Conservation (phyloP, 2,113 vertebrate species). For the Collichthys lucidus region DNA sequence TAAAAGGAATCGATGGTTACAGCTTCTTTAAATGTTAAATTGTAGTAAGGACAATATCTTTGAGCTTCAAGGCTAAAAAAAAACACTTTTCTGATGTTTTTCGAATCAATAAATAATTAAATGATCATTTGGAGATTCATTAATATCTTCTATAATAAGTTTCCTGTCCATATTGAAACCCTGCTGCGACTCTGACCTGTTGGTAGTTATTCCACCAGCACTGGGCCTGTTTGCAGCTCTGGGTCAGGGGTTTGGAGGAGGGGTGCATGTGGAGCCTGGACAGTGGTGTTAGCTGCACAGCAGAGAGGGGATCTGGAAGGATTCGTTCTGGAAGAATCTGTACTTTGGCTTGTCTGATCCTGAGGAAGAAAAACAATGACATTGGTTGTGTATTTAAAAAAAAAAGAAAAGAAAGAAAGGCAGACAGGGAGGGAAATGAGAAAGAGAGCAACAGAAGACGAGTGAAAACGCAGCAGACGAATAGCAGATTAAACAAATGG, state of each 20-base stretch:
- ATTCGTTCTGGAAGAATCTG: conserved; percentile 96
- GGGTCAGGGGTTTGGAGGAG: conserved; percentile 78
- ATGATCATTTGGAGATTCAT: too few species aligned
- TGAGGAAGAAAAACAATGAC: conserved; percentile 66
- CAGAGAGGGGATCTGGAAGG: conserved; percentile 91
- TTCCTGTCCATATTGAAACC: neutral
- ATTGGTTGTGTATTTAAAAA: too few species aligned
- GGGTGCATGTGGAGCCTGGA: conserved; percentile 86
- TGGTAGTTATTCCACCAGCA: conserved; percentile 91
- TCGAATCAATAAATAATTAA: too few species aligned
- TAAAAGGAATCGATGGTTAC: too few species aligned
- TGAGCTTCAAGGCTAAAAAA: too few species aligned
- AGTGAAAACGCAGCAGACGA: conserved; percentile 19
- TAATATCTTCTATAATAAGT: too few species aligned
- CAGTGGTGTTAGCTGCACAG: conserved; percentile 89
- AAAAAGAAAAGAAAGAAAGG: neutral
- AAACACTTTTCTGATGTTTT: too few species aligned
- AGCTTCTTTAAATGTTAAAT: too few species aligned
- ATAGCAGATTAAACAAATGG: conserved; percentile 46
- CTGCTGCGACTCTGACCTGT: conserved; percentile 84
- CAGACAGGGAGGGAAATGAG: neutral
- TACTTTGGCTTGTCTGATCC: conserved; percentile 95
- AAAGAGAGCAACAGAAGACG: neutral
- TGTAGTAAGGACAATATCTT: too few species aligned
- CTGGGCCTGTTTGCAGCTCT: conserved; percentile 83